Conservation (phyloP, 2,113 vertebrate species). For the Sceloporus undulatus region DNA sequence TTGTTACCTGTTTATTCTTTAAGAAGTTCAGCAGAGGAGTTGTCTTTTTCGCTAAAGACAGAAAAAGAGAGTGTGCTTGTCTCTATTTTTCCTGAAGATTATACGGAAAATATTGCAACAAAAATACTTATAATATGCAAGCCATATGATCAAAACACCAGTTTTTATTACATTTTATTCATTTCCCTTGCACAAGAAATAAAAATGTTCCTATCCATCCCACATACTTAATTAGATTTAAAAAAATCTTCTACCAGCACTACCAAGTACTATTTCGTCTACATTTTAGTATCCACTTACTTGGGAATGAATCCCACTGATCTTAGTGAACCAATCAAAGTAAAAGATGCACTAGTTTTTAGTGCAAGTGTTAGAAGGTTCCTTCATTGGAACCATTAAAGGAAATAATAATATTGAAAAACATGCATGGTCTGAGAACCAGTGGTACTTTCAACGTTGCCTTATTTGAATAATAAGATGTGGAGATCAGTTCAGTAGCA, state of each 20-base stretch:
- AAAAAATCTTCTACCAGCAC: not conserved
- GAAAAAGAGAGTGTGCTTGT: slow-evolving; percentile 41
- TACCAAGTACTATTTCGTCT: not conserved
- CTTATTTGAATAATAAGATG: no score
- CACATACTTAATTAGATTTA: not conserved
- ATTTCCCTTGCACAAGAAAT: not conserved
- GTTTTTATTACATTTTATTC: not conserved
- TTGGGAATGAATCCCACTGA: not conserved
- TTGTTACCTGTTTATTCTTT: slow-evolving; percentile 97
- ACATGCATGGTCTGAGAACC: not conserved
- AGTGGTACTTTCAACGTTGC: not conserved
- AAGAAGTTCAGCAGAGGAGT: slow-evolving; percentile 97
- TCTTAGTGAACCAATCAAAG: not conserved
- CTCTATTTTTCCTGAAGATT: not conserved
- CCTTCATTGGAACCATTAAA: not conserved
- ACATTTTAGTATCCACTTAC: not conserved
- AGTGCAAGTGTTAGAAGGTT: not conserved
- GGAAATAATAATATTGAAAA: no score
- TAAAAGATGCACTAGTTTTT: not conserved
- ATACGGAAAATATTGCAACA: not conserved
- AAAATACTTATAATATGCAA: not conserved
- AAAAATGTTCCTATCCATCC: not conserved
- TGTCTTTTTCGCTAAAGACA: slow-evolving; percentile 90
- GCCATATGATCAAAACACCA: not conserved
- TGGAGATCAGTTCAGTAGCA: not conserved